These are phyloP conservation scores for Ommatoiulus sabulosus DNA, from an alignment of 2,888 invertebrate genomes.

Conservation along the genomic window DNA sequence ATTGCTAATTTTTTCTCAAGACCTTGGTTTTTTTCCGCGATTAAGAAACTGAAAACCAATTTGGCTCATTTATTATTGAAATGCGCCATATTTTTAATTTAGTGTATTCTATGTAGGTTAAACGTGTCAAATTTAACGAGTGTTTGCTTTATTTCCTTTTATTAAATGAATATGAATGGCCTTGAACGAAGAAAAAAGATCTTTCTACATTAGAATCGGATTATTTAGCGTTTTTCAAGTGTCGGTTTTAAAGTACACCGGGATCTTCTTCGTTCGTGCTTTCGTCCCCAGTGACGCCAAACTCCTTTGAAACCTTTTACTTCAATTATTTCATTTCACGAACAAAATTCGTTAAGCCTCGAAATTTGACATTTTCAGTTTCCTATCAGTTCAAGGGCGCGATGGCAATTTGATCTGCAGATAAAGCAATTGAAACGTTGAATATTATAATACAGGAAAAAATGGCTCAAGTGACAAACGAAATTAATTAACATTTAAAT, in stretches of 20 bases:
- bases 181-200: conserved; percentile 5
- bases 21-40: neutral
- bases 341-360: neutral
- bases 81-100: conserved; percentile 14
- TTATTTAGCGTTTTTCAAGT: neutral
- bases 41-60: conserved; percentile 7
- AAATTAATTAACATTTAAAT: conserved; percentile 28
- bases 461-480: neutral
- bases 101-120: neutral
- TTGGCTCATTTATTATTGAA: conserved; percentile 17
- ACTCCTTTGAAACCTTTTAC: neutral
- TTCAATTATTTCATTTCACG: neutral
- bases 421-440: conserved; percentile 15
- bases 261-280: neutral
- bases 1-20: neutral
- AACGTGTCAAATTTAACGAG: conserved; percentile 22
- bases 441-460: conserved; percentile 7
- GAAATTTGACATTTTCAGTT: neutral
- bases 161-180: neutral
- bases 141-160: conserved; percentile 23
- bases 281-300: neutral
- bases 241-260: conserved; percentile 21
- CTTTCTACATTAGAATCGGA: neutral
- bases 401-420: neutral
- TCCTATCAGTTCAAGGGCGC: conserved; percentile 2